A percentile compares a stretch with the other conserved stretches of the same genome.
Evolutionary conservation across 2,113 vertebrate genomes (phyloP).

Genomic region (Charadrius vociferus): DNA sequence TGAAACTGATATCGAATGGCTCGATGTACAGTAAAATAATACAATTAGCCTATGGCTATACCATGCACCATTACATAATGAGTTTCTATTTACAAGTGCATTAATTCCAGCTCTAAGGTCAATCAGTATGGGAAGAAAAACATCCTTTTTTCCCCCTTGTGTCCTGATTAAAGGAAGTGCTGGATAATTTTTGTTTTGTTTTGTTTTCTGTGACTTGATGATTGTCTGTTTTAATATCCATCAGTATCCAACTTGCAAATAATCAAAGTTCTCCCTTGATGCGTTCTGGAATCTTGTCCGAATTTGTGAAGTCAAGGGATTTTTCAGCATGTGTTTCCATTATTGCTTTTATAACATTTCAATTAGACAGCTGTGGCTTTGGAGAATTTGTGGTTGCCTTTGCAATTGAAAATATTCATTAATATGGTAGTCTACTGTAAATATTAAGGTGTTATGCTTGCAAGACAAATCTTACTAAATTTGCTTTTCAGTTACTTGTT

Average conservation of each 20-base stretch:
- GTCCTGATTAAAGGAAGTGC: neutral
- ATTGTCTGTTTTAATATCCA: slow-evolving; percentile 31
- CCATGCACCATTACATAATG: neutral
- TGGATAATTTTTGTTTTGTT: neutral
- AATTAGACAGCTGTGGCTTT: neutral
- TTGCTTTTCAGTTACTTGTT: neutral
- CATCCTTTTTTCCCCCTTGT: neutral
- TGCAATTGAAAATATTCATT: neutral
- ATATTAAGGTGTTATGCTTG: neutral
- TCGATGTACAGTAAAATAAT: neutral
- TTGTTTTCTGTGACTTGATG: neutral
- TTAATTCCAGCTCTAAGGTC: neutral
- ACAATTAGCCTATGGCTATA: neutral
- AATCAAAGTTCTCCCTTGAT: neutral
- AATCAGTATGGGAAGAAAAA: neutral
- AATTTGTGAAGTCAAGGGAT: neutral
- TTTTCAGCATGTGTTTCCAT: neutral
- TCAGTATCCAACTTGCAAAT: neutral
- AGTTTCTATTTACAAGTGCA: neutral
- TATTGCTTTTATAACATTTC: neutral
- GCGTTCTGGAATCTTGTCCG: neutral
- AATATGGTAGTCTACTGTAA: neutral
- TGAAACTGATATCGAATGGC: neutral
- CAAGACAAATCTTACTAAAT: neutral
- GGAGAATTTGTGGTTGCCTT: neutral